Percentiles rank a stretch among this genome's conserved stretches.
phyloP scores from a whole-genome alignment of 2,113 vertebrate genomes.

The Tamias sibiricus region DNA sequence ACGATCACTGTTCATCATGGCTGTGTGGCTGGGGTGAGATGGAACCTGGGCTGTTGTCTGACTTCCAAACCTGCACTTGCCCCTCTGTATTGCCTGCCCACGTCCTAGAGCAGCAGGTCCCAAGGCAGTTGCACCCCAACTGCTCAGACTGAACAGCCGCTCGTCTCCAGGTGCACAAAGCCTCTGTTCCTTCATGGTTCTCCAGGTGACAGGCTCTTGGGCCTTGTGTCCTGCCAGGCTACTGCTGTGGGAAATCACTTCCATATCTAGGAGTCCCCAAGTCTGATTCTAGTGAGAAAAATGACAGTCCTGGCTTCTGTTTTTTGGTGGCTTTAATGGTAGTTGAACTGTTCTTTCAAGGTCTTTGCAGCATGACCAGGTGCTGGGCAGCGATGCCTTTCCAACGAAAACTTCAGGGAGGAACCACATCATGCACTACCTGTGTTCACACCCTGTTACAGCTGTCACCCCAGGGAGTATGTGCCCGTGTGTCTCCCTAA shows the following conservation, averaged over 20 bases:
- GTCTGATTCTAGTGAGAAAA: background rate
- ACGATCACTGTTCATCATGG: background rate
- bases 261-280: background rate
- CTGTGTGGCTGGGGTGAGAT: background rate
- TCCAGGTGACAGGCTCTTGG: background rate
- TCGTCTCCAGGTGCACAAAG: background rate
- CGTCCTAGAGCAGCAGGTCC: background rate
- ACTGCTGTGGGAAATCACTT: background rate
- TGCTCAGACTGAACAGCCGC: background rate
- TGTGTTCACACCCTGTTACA: accelerated
- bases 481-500: accelerated
- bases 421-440: accelerated
- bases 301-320: background rate
- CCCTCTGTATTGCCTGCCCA: background rate
- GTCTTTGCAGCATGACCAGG: background rate
- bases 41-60: background rate
- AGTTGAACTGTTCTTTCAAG: background rate
- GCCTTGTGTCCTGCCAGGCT: background rate
- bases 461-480: background rate
- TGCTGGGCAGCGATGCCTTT: background rate
- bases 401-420: background rate
- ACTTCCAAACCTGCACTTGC: background rate
- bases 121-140: background rate
- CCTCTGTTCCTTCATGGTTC: background rate
- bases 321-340: no score